Conservation (phyloP, 2,888 invertebrate species). For the Meta bourneti region DNA sequence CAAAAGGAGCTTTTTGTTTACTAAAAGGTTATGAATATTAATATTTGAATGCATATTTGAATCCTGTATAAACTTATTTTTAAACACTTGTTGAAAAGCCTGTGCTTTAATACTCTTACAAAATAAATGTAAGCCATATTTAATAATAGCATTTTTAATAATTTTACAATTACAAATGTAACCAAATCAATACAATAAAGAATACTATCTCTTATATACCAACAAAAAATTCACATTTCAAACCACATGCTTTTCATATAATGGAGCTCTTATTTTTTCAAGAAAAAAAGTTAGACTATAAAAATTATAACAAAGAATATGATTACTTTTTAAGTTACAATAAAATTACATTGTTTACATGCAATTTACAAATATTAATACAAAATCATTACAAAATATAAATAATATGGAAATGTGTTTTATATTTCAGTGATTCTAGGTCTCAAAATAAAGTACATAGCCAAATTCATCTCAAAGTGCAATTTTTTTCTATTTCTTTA, state of each 20-base stretch:
- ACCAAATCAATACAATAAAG: background rate
- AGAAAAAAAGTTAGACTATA: background rate
- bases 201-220: background rate
- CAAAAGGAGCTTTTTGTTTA: no score
- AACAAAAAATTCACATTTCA: background rate
- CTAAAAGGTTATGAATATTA: no score
- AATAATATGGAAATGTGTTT: background rate
- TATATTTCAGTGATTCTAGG: background rate
- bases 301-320: slow-evolving; percentile 5
- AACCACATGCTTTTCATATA: background rate
- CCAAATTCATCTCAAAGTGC: background rate
- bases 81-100: no score
- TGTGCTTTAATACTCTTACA: no score
- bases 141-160: background rate
- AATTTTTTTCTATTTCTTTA: no score
- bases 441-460: background rate
- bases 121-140: no score
- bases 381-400: background rate
- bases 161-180: background rate
- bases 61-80: no score
- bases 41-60: no score
- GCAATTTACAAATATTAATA: background rate
- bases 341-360: background rate
- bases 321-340: background rate
- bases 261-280: background rate